Conservation (phyloP, 2,888 invertebrate genomes). For the Lamproptera curius region DNA sequence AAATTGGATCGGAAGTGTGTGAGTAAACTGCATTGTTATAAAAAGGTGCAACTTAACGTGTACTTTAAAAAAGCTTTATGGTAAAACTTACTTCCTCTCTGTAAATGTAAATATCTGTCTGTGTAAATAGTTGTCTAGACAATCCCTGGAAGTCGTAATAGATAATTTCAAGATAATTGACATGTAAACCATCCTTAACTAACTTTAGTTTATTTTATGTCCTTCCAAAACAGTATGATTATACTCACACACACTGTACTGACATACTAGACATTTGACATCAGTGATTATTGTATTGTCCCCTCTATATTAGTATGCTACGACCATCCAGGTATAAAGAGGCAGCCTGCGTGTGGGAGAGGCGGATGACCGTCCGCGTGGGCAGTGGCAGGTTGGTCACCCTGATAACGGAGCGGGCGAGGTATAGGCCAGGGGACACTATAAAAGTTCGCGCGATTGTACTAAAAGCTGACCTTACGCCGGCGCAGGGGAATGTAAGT, state of each 20-base stretch:
- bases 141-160: too few species aligned
- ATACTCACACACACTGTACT: too few species aligned
- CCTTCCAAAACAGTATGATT: too few species aligned
- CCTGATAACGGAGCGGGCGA: constrained; percentile 77
- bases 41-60: too few species aligned
- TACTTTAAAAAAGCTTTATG: too few species aligned
- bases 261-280: background rate
- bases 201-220: constrained; percentile 2
- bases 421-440: constrained; percentile 79
- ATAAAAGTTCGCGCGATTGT: constrained; percentile 75
- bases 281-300: background rate
- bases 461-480: constrained; percentile 75
- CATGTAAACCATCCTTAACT: too few species aligned
- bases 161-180: too few species aligned
- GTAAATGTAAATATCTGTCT: too few species aligned
- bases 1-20: too few species aligned
- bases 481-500: constrained; percentile 71
- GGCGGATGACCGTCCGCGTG: constrained; percentile 65
- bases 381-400: constrained; percentile 69
- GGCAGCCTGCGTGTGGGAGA: constrained; percentile 53
- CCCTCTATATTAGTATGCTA: background rate
- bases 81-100: too few species aligned
- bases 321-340: constrained; percentile 47
- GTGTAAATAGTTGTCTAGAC: too few species aligned
- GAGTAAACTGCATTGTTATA: too few species aligned